Conservation (phyloP, 2,888 invertebrate genomes). For the Drosophila incognita region DNA sequence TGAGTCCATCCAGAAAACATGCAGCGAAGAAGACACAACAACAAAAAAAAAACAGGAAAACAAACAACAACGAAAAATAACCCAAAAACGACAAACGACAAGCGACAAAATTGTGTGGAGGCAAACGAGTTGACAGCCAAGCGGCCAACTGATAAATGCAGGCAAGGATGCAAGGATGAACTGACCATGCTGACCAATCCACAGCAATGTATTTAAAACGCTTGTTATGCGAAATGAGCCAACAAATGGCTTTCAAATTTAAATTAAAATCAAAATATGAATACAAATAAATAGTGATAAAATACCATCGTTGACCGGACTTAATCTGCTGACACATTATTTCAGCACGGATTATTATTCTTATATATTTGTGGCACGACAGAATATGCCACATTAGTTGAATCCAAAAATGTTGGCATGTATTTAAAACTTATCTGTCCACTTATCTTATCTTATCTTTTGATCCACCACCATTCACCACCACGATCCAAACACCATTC, state of each 20-base stretch:
- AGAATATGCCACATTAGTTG: neutral
- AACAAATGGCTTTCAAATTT: neutral
- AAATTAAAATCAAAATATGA: neutral
- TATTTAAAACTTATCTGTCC: neutral
- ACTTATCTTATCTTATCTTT: no score
- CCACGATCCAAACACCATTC: neutral
- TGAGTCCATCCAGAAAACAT: conserved; percentile 7
- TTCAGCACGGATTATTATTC: neutral
- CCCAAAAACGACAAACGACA: neutral
- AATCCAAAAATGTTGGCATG: neutral
- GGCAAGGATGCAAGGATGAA: neutral
- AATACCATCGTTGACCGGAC: neutral
- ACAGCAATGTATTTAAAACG: neutral
- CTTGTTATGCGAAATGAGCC: neutral
- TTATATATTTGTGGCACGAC: neutral
- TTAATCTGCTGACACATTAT: neutral
- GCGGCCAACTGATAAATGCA: conserved; percentile 3
- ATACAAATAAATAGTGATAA: neutral
- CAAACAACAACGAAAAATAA: neutral
- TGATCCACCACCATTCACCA: neutral
- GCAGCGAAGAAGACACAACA: conserved; percentile 14
- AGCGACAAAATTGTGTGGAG: conserved; percentile 12
- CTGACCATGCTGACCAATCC: conserved; percentile 4
- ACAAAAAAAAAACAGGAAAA: neutral
- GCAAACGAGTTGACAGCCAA: conserved; percentile 3